Conservation (phyloP, 2,797 vertebrate species). For the Caiman crocodilus region DNA sequence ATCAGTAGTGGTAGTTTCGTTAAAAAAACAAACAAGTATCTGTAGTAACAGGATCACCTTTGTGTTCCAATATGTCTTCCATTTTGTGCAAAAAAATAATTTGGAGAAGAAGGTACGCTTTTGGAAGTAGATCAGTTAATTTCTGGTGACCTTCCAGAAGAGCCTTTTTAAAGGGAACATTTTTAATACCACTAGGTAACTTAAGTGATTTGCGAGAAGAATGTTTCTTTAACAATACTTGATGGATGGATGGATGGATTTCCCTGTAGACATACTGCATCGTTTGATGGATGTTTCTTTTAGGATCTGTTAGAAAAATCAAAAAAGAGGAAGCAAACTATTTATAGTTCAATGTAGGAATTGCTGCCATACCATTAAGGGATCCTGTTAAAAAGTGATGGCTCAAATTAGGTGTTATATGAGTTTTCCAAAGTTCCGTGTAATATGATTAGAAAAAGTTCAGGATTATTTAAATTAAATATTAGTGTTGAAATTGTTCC, state of each 20-base stretch:
- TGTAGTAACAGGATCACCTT: background rate
- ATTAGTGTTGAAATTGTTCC: background rate
- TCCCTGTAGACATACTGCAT: background rate
- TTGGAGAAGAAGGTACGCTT: background rate
- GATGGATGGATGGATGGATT: conserved; percentile 4
- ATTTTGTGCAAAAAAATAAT: background rate
- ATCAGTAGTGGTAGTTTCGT: background rate
- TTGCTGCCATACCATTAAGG: background rate
- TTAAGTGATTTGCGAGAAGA: conserved; percentile 40
- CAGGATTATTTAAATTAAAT: conserved; percentile 51
- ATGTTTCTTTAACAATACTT: conserved; percentile 11
- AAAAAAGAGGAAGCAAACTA: background rate
- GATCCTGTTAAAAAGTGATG: background rate
- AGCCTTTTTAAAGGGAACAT: accelerated
- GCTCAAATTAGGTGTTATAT: conserved; percentile 17
- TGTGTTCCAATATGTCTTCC: background rate
- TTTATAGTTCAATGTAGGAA: background rate
- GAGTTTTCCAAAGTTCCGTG: conserved; percentile 40
- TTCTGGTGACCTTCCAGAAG: conserved; percentile 7
- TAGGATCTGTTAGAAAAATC: background rate
- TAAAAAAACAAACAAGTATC: background rate
- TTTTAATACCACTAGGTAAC: background rate
- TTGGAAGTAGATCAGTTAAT: background rate
- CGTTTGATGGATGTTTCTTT: background rate
- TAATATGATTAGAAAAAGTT: conserved; percentile 41